These are phyloP conservation scores for Nettapus auritus DNA, from an alignment of 2,113 vertebrate species.

Conservation along the genomic window DNA sequence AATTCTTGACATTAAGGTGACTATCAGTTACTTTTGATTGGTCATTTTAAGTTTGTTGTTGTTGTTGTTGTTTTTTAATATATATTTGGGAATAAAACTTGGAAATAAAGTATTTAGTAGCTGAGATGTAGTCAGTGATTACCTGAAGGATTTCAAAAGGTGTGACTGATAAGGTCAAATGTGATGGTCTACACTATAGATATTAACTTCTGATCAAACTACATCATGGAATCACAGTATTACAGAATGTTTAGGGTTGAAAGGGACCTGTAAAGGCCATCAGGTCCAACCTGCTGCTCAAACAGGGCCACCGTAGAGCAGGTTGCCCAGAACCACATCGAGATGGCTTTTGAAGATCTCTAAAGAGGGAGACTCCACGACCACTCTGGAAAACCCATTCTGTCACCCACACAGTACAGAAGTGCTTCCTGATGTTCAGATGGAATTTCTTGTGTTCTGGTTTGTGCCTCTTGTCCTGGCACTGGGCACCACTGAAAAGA, in stretches of 20 bases:
- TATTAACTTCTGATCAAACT: neutral
- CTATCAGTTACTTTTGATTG: neutral
- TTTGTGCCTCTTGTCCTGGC: neutral
- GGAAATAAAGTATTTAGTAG: neutral
- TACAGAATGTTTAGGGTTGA: neutral
- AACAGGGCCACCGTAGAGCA: neutral
- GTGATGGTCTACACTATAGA: neutral
- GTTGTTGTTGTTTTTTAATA: neutral
- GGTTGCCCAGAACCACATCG: neutral
- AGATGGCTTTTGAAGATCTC: neutral
- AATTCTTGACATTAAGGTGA: neutral
- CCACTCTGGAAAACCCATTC: neutral
- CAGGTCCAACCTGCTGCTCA: neutral
- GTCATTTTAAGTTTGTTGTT: neutral
- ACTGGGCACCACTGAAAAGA: neutral
- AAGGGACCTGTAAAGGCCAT: neutral
- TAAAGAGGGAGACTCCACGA: neutral
- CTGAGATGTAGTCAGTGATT: neutral
- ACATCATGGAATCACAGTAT: neutral
- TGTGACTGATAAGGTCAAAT: neutral
- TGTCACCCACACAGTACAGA: neutral
- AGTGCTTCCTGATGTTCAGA: neutral
- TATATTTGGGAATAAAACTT: neutral
- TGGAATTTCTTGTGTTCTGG: neutral
- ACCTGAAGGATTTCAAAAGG: neutral